These are phyloP conservation scores for Diadegma fenestrale DNA, from an alignment of 2,888 invertebrate genomes.

Conservation along the genomic window DNA sequence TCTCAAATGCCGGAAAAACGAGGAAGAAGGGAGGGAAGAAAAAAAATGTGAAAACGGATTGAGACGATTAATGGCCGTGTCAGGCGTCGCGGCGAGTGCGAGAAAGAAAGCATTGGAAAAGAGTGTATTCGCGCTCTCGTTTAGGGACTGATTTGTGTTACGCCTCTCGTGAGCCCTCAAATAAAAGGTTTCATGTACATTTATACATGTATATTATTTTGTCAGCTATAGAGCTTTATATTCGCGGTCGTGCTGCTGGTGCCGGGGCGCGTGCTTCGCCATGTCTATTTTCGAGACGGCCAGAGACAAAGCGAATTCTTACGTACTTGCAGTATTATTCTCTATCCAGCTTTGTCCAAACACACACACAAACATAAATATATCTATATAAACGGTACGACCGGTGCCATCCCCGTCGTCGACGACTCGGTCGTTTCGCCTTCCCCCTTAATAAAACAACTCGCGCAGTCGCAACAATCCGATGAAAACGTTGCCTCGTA, in stretches of 20 bases:
- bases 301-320: slow-evolving; percentile 65
- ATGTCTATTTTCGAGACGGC: slow-evolving; percentile 67
- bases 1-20: slow-evolving; percentile 29
- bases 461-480: slow-evolving; percentile 55
- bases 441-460: slow-evolving; percentile 59
- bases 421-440: slow-evolving; percentile 30
- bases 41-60: slow-evolving; percentile 44
- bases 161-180: slow-evolving; percentile 67
- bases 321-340: slow-evolving; percentile 57
- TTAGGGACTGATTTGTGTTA: slow-evolving; percentile 71
- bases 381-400: slow-evolving; percentile 35
- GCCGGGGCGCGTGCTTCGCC: slow-evolving; percentile 58
- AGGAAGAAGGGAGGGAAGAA: neutral
- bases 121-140: slow-evolving; percentile 56
- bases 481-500: slow-evolving; percentile 59
- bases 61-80: slow-evolving; percentile 20
- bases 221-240: slow-evolving; percentile 18
- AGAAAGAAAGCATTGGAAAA: slow-evolving; percentile 41
- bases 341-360: slow-evolving; percentile 31
- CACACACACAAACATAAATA: neutral
- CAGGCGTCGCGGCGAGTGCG: slow-evolving; percentile 51
- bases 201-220: slow-evolving; percentile 41
- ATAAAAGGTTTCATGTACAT: slow-evolving; percentile 63
- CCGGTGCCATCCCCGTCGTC: slow-evolving; percentile 63
- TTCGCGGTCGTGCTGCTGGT: slow-evolving; percentile 36